These are phyloP conservation scores for Cladorhizidae sp. DNA, from an alignment of 37 sponge, comb jelly and placozoan species.

Conservation along the genomic window DNA sequence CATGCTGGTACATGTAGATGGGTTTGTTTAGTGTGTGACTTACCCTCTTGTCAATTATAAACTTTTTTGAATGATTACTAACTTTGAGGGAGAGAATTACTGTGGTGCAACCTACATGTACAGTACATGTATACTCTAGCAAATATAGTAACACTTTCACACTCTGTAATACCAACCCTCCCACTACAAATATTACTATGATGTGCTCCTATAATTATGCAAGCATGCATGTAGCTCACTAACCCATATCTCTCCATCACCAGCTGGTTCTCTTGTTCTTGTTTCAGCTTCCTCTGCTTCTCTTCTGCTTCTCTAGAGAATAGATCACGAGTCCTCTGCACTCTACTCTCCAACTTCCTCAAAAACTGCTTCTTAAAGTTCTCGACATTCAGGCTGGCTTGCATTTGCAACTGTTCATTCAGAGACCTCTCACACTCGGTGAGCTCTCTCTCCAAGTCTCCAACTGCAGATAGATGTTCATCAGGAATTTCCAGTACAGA, in stretches of 20 bases:
- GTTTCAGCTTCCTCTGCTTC: not conserved
- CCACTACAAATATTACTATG: too few relatives aligned
- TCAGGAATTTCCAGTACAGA: not conserved
- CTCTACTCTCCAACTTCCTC: not conserved
- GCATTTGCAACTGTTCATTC: slow-evolving; percentile 16
- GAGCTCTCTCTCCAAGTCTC: not conserved
- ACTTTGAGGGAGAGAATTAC: too few relatives aligned
- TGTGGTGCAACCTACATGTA: too few relatives aligned
- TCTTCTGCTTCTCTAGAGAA: not conserved
- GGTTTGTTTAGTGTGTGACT: too few relatives aligned
- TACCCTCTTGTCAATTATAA: too few relatives aligned
- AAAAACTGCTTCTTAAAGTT: not conserved
- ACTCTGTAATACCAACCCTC: too few relatives aligned
- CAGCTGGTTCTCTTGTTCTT: not conserved
- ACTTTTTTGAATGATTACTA: too few relatives aligned
- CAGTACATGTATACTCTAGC: too few relatives aligned
- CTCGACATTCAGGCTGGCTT: not conserved
- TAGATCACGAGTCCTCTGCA: not conserved
- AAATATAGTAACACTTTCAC: too few relatives aligned
- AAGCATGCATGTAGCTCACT: not conserved
- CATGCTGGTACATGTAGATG: too few relatives aligned
- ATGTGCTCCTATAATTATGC: too few relatives aligned
- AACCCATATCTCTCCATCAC: not conserved
- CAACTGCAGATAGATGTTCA: slow-evolving; percentile 13
- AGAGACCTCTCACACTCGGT: slow-evolving; percentile 10